Evolutionary conservation across 1,140 invertebrate species (phyloP).

Genomic region (Atopsyche davidsoni): DNA sequence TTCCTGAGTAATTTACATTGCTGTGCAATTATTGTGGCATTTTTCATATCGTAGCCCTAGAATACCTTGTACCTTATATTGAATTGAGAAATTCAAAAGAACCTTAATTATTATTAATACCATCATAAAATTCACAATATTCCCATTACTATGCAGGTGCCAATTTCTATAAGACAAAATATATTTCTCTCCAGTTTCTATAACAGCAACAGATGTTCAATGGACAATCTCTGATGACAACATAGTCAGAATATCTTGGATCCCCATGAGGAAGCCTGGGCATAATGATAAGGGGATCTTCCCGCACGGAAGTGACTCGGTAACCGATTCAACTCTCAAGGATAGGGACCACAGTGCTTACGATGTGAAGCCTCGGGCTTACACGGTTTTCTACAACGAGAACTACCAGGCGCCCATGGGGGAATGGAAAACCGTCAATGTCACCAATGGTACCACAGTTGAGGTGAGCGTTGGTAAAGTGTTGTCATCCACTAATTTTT

Average conservation of each 20-base stretch:
- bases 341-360: neutral
- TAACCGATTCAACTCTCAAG: neutral
- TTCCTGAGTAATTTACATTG: no score
- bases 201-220: constrained; percentile 22
- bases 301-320: neutral
- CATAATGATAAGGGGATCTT: neutral
- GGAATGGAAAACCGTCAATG: constrained; percentile 35
- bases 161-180: no score
- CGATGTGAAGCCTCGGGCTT: constrained; percentile 16
- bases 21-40: no score
- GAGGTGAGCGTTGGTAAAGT: constrained; percentile 32
- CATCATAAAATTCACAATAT: no score
- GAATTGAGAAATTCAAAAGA: no score
- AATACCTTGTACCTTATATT: no score
- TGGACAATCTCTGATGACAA: constrained; percentile 19
- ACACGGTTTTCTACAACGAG: constrained; percentile 36
- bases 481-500: constrained; percentile 12
- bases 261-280: neutral
- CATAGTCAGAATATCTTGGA: constrained; percentile 24
- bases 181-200: constrained; percentile 21
- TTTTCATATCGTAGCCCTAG: no score
- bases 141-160: no score
- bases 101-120: no score
- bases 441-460: constrained; percentile 31
- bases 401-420: constrained; percentile 33